Base-by-base conservation (phyloP, 1,140 invertebrate species). In the Dreissena polymorpha region DNA sequence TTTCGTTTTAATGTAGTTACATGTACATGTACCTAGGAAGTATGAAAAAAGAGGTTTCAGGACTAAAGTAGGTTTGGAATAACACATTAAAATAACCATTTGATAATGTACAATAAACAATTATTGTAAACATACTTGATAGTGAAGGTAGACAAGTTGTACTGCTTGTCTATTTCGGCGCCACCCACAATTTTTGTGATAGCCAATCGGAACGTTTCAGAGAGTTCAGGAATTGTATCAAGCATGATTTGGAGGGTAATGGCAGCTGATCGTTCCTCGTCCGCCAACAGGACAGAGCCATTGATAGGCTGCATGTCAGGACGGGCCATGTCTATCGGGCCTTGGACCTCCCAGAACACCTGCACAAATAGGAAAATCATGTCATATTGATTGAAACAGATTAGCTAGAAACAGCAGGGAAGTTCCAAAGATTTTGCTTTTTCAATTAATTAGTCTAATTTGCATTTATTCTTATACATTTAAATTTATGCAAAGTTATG, bases 31-130 rank as follows among this genome's bases (percentile, higher is more conserved):
- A 39, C 39, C 8, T 39, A 5, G 39, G 8, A 39, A 39, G 8
- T 39, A 5, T 39, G 39, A 39, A 39, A 5, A 39, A 39, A 39
- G 39, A 39, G 3, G 39, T 39, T 39, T 39, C 2, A 39, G 39
- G 39, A 39, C 39, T 39, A 5, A 87, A 16, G 81, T 79, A 13
- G 87, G 78, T 55, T 91, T 86, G 12, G 92, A 90, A 27, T 81
- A 49, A 21, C 83, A 53, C 18, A 71, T 60, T 49, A 0, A 92
- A 60, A 27, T 89, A 87, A 92, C 91, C 69, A 88, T 53, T 50
- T 91, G 91, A 86, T 92, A 91, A 12, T 91, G 91, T 53, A 90
- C 73, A 84, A 92, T 91, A 84, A 92, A 91, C 78, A 88, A 92
- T 68, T 91, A 91, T 75, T 53, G 64, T 12, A 65, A 8, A 87